Evolutionary conservation across 2,888 invertebrate species (phyloP).

Genomic region (Watsonalla binaria): DNA sequence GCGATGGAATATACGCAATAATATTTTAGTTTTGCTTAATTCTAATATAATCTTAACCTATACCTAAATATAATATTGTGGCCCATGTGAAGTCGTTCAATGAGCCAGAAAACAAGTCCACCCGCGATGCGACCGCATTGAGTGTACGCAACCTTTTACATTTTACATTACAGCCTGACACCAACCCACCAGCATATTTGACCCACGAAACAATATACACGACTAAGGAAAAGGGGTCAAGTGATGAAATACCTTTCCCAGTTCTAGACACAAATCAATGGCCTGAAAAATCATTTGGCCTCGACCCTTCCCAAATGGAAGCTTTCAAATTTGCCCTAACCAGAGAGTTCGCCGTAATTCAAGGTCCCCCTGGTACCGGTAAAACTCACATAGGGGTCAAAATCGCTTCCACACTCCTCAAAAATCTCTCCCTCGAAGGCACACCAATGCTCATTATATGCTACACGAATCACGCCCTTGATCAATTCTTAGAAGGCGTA

Average conservation of each 20-base stretch:
- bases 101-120: no score
- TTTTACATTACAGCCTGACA: slow-evolving; percentile 48
- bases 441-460: slow-evolving; percentile 87
- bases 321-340: slow-evolving; percentile 84
- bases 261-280: slow-evolving; percentile 59
- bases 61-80: no score
- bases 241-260: slow-evolving; percentile 47
- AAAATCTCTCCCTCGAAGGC: slow-evolving; percentile 77
- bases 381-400: slow-evolving; percentile 90
- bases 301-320: slow-evolving; percentile 82
- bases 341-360: slow-evolving; percentile 86
- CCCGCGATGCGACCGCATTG: no score
- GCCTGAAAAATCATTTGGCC: slow-evolving; percentile 64
- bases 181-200: slow-evolving; percentile 58
- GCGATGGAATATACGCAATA: no score
- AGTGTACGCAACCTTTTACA: no score
- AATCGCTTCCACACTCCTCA: slow-evolving; percentile 82
- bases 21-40: no score
- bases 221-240: slow-evolving; percentile 24
- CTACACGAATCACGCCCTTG: slow-evolving; percentile 92
- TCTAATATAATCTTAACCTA: no score
- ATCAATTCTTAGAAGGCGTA: slow-evolving; percentile 89
- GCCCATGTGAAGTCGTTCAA: no score
- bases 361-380: slow-evolving; percentile 94
- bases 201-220: slow-evolving; percentile 49